Evolutionary conservation across 2,797 vertebrate species (phyloP), one percentile per base, ranked within the genome.

Genomic region (Sebastes taczanowskii): DNA sequence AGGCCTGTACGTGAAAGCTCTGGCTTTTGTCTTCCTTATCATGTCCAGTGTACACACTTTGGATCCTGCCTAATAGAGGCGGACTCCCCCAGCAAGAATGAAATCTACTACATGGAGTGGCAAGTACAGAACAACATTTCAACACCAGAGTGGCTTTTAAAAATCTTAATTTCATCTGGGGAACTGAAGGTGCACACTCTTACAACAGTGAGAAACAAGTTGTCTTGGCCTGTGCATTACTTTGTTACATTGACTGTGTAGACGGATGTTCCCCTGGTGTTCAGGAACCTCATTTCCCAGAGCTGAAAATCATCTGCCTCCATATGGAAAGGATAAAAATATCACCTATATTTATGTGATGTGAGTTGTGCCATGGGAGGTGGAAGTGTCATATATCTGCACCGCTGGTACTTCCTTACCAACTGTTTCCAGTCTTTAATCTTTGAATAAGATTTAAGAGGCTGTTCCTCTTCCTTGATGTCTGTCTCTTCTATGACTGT

Each of bases 301-400:
- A 61, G 72, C 70, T 64, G 59, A 69, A 72, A 68, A 75, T 82
- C 66, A 78, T 73, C 53, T 1, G 2, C 60, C 74, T 73, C 69
- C 85, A 79, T 83, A 74, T 83, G 85, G 80, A 71, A 78, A 6
- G 53, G 74, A 87, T 89, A 75, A 78, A 81, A 86, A 71, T 73
- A 82, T 82, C 77, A 73, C 32, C 52, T 75, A 18, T 68, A 74
- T 77, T 83, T 76, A 75, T 82, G 63, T 27, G 62, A 78, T 30
- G 16, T 5, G 58, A 29, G 29, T 55, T 52, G 68, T 30, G 56
- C 64, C 61, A 23, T 68, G 53, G 64, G 79, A 46, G 77, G 80
- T 65, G 82, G 69, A 71, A 69, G 61, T 71, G 85, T 81, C 80
- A 70, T 55, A 64, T 72, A 63, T 64, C 77, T 66, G 2, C 52